Conservation (phyloP, 2,113 vertebrate species). For the Chrysemys picta region DNA sequence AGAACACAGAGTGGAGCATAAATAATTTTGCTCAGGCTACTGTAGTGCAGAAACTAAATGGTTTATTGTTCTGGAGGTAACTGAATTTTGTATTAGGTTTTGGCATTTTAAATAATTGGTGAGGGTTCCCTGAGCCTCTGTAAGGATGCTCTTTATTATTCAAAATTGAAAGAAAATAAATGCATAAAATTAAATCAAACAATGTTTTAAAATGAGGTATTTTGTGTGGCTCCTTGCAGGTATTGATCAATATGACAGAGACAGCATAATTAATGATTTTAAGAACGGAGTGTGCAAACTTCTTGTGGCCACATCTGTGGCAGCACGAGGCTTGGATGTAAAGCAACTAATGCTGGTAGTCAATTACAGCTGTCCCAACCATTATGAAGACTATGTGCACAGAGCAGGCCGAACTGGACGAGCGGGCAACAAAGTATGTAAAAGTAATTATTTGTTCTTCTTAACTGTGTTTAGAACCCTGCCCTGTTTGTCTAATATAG, state of each 20-base stretch:
- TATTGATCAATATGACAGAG: constrained; percentile 98
- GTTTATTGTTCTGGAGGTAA: not conserved
- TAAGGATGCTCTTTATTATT: not conserved
- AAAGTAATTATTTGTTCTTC: not conserved
- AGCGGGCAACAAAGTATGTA: constrained; percentile 94
- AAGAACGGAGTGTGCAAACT: constrained; percentile 96
- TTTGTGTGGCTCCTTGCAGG: constrained; percentile 77
- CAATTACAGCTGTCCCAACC: constrained; percentile 98
- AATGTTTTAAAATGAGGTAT: not conserved
- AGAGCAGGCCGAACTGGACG: constrained; percentile 94
- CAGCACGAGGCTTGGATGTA: constrained; percentile 95
- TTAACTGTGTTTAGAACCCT: not conserved
- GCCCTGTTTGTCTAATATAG: not conserved
- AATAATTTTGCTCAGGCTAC: not conserved
- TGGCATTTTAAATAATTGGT: not conserved
- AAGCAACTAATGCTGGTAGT: constrained; percentile 96
- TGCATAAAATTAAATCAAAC: not conserved
- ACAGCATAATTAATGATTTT: constrained; percentile 99
- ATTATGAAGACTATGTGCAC: constrained; percentile 99
- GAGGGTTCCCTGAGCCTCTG: not conserved
- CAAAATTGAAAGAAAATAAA: not conserved
- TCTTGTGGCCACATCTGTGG: constrained; percentile 97
- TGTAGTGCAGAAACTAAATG: not conserved
- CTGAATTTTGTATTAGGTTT: not conserved
- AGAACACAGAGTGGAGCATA: not conserved